Conservation (phyloP, 2,888 invertebrate species). For the Cancer borealis region DNA sequence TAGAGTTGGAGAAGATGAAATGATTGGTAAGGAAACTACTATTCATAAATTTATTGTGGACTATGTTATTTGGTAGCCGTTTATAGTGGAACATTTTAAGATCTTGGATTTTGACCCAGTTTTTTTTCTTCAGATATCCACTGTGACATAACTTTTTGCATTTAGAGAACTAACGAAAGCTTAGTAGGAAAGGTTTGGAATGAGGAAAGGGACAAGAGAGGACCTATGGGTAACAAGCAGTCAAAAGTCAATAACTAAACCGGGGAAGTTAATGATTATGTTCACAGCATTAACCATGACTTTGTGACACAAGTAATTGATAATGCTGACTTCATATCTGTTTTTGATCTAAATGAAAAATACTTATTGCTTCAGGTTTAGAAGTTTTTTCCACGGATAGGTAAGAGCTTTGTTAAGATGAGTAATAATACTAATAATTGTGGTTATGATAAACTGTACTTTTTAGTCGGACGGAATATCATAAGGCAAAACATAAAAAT, state of each 20-base stretch:
- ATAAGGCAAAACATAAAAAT: conserved; percentile 21
- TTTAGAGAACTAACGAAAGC: background rate
- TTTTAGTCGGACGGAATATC: background rate
- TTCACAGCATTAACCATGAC: background rate
- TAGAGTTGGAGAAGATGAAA: background rate
- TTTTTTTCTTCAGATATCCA: background rate
- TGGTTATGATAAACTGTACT: background rate
- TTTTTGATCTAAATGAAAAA: background rate
- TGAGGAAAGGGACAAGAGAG: background rate
- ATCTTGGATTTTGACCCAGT: background rate
- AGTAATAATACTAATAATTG: background rate
- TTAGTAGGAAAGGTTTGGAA: background rate
- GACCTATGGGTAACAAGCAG: too few relatives aligned
- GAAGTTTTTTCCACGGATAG: background rate
- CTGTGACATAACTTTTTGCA: background rate
- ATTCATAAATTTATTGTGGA: background rate
- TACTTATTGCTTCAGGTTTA: background rate
- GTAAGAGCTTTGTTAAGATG: background rate
- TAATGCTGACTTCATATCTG: background rate
- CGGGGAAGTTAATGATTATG: background rate
- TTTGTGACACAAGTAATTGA: background rate
- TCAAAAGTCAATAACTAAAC: background rate
- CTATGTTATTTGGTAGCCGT: background rate
- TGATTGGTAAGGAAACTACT: conserved; percentile 11
- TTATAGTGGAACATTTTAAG: background rate